Conservation (phyloP, 2,797 vertebrate genomes). For the Rallus crepitans region DNA sequence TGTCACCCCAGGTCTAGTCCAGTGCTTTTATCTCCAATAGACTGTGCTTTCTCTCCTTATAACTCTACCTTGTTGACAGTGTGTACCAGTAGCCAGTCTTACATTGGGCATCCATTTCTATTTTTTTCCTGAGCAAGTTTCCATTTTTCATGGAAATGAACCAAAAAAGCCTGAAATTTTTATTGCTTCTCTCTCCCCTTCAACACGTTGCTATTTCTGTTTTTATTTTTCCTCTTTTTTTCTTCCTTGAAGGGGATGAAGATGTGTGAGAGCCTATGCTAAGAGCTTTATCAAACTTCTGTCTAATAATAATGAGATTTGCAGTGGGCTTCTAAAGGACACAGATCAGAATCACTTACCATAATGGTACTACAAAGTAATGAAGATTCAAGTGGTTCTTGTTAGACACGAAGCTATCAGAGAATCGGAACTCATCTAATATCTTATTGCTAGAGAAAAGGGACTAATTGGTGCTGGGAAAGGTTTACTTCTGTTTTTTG, state of each 20-base stretch:
- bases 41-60: background rate
- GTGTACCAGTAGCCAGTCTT: background rate
- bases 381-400: constrained; percentile 81
- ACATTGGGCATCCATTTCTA: background rate
- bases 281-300: constrained; percentile 73
- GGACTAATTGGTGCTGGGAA: constrained; percentile 30
- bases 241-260: constrained; percentile 31
- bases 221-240: constrained; percentile 8
- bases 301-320: constrained; percentile 76
- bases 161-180: background rate
- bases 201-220: background rate
- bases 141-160: background rate
- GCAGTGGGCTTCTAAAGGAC: constrained; percentile 68
- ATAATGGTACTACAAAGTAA: constrained; percentile 79
- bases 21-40: background rate
- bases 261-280: constrained; percentile 27
- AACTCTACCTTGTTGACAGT: background rate
- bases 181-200: background rate
- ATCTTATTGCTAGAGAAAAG: constrained; percentile 50
- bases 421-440: constrained; percentile 62
- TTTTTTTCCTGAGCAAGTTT: background rate
- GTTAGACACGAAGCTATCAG: constrained; percentile 71
- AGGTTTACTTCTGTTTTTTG: constrained; percentile 30
- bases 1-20: background rate
- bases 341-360: constrained; percentile 75